Conservation (phyloP, 2,113 vertebrate genomes). For the Gymnocephalus cernua region DNA sequence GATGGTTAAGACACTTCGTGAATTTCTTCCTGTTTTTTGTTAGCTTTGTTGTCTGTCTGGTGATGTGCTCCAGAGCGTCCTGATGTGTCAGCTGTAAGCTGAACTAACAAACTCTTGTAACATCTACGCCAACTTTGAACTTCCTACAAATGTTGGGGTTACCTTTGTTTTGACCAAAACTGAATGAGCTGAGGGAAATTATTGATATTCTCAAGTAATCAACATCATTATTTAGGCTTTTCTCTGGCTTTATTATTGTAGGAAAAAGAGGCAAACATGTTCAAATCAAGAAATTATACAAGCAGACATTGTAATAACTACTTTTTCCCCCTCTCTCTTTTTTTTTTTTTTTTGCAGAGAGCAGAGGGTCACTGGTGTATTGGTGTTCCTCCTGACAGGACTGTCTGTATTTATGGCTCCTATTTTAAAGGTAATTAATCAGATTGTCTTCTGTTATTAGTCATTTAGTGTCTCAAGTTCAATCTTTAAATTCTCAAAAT, state of each 20-base stretch:
- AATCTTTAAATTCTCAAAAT: neutral
- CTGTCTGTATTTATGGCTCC: constrained; percentile 99
- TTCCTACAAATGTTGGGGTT: neutral
- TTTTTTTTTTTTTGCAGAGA: constrained; percentile 85
- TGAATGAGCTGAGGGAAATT: neutral
- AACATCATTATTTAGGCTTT: neutral
- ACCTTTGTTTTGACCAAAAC: constrained; percentile 1
- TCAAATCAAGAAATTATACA: neutral
- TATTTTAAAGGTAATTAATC: constrained; percentile 93
- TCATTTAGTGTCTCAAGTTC: neutral
- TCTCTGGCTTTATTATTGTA: neutral
- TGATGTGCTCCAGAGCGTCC: constrained; percentile 20
- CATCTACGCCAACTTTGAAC: constrained; percentile 17
- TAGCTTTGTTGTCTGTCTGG: neutral
- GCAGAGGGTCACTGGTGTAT: constrained; percentile 93
- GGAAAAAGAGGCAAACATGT: neutral
- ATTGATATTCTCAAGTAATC: neutral
- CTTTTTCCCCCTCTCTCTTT: neutral
- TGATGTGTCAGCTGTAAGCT: constrained; percentile 83
- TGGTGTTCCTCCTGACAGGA: constrained; percentile 96
- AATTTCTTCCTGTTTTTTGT: neutral
- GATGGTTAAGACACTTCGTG: neutral
- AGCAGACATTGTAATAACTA: constrained; percentile 3
- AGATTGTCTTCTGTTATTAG: neutral
- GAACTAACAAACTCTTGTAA: constrained; percentile 69